phyloP scores from a whole-genome alignment of 2,797 vertebrate genomes.

The Falco naumanni region DNA sequence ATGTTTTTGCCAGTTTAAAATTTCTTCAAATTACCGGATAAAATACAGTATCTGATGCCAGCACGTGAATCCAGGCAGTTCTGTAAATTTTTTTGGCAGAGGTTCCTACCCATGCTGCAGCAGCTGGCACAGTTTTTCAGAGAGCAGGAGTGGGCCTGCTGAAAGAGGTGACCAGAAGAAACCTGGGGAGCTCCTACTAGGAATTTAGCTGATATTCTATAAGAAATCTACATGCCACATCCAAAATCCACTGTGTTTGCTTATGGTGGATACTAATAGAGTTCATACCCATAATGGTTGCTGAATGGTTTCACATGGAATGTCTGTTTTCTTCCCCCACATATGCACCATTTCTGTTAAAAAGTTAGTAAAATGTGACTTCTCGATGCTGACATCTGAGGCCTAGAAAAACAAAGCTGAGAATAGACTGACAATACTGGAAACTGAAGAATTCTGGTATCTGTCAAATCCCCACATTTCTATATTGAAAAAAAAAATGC shows the following conservation, averaged over 20 bases:
- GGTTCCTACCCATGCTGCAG: background rate
- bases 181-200: background rate
- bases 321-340: background rate
- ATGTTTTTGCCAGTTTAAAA: background rate
- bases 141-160: background rate
- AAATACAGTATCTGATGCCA: background rate
- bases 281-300: background rate
- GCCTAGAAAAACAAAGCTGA: background rate
- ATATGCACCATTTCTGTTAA: background rate
- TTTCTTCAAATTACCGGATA: background rate
- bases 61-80: background rate
- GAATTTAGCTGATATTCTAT: background rate
- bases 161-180: background rate
- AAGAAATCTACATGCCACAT: background rate
- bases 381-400: background rate
- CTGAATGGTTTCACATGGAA: background rate
- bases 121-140: background rate
- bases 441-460: background rate
- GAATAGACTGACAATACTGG: background rate
- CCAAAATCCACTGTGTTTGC: background rate
- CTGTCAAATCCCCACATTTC: background rate
- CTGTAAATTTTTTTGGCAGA: background rate
- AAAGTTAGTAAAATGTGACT: background rate
- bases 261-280: background rate
- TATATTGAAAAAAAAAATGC: background rate